These are phyloP conservation scores for Hartigia nigra DNA, from an alignment of 2,888 invertebrate species.

Conservation along the genomic window DNA sequence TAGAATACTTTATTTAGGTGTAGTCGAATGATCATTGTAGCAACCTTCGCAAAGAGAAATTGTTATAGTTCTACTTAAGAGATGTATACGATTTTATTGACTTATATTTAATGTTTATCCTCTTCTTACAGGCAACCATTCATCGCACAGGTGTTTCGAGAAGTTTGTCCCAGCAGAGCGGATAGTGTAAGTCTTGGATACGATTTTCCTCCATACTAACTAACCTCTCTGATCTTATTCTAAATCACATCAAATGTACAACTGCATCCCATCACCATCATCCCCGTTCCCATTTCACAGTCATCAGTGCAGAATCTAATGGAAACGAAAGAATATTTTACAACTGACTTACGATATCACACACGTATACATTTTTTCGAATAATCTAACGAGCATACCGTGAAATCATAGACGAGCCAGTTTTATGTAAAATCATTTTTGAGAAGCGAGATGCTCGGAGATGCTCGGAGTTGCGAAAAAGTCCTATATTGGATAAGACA, in stretches of 20 bases:
- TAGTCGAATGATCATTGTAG: not conserved
- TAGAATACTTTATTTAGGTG: not conserved
- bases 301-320: constrained; percentile 48
- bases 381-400: not conserved
- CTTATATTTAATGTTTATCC: not conserved
- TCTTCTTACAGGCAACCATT: constrained; percentile 76
- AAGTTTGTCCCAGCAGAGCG: constrained; percentile 80
- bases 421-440: not conserved
- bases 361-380: constrained; percentile 3
- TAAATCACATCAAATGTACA: constrained; percentile 56
- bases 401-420: not conserved
- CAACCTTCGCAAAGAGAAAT: not conserved
- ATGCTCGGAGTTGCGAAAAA: not conserved
- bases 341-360: constrained; percentile 3
- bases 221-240: constrained; percentile 54
- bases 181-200: constrained; percentile 73
- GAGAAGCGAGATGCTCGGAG: not conserved
- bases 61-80: not conserved
- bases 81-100: not conserved
- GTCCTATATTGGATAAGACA: not conserved
- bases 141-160: constrained; percentile 83
- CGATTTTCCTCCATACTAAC: constrained; percentile 56
- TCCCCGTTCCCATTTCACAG: constrained; percentile 48
- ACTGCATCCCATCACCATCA: constrained; percentile 45
- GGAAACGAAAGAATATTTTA: constrained; percentile 24